These are phyloP conservation scores for Xestia sexstrigata DNA, from an alignment of 2,888 invertebrate species.

Conservation along the genomic window DNA sequence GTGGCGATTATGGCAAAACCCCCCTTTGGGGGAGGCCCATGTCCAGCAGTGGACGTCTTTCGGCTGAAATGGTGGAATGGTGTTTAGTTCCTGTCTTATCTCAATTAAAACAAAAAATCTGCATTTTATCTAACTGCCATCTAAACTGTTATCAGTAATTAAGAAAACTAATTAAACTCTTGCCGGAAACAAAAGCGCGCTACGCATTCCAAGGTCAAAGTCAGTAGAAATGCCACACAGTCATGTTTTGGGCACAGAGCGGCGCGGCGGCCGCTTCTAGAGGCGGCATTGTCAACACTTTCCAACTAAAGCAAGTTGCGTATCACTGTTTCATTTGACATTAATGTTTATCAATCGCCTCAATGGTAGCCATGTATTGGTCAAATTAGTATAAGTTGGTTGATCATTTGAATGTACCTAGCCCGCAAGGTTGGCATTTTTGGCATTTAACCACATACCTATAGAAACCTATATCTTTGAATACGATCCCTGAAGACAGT, in stretches of 20 bases:
- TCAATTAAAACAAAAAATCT: constrained; percentile 8
- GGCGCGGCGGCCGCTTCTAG: background rate
- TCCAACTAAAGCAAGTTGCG: background rate
- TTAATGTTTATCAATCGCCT: background rate
- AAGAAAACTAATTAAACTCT: constrained; percentile 25
- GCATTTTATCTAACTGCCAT: constrained; percentile 27
- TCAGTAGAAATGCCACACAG: constrained; percentile 12
- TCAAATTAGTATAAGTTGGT: background rate
- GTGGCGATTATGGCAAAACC: no score
- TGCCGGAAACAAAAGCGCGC: constrained; percentile 35
- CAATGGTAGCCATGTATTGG: background rate
- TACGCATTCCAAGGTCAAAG: constrained; percentile 20
- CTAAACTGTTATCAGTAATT: constrained; percentile 30
- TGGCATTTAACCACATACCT: no score
- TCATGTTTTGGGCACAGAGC: background rate
- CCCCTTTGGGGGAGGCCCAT: no score
- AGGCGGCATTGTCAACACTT: background rate
- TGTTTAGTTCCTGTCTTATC: background rate
- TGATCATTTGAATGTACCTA: background rate
- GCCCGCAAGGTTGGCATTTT: background rate
- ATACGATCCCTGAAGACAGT: no score
- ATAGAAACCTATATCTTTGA: no score
- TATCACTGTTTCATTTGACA: background rate
- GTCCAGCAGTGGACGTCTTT: no score
- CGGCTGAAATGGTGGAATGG: no score